Percentiles rank a stretch among this genome's conserved stretches.
phyloP scores from a whole-genome alignment of 2,113 vertebrate genomes.

The Corydoras sp. region DNA sequence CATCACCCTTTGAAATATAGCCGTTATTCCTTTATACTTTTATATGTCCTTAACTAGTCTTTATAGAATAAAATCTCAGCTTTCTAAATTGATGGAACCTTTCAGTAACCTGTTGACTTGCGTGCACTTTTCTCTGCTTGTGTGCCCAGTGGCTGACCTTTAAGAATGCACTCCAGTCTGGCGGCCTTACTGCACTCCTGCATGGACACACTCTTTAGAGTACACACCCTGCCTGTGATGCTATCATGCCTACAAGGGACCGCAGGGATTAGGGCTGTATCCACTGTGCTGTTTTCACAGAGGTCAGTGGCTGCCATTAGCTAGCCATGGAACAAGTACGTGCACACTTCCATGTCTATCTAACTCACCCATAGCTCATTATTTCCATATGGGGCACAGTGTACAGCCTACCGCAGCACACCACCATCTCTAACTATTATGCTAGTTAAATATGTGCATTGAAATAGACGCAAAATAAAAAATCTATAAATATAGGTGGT shows the following conservation, averaged over 20 bases:
- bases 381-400: constrained; percentile 33
- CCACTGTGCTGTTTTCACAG: constrained; percentile 54
- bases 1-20: too few relatives aligned
- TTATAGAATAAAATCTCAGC: not conserved
- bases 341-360: constrained; percentile 60
- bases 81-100: not conserved
- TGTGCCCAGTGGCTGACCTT: constrained; percentile 65
- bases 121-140: constrained; percentile 45
- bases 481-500: too few relatives aligned
- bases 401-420: constrained; percentile 15
- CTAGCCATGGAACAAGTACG: constrained; percentile 60
- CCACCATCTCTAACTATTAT: not conserved
- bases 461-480: not conserved
- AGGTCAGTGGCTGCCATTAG: constrained; percentile 63
- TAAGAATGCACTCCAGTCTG: constrained; percentile 62
- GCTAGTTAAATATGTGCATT: not conserved
- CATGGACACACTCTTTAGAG: constrained; percentile 44
- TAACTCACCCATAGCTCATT: constrained; percentile 50
- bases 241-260: constrained; percentile 53
- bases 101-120: constrained; percentile 9
- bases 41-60: not conserved
- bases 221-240: constrained; percentile 51
- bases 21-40: too few relatives aligned
- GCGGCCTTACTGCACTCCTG: constrained; percentile 34
- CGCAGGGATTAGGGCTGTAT: constrained; percentile 16